Base-by-base conservation (phyloP, 2,888 invertebrate genomes). In the Brachyopa scutellaris region DNA sequence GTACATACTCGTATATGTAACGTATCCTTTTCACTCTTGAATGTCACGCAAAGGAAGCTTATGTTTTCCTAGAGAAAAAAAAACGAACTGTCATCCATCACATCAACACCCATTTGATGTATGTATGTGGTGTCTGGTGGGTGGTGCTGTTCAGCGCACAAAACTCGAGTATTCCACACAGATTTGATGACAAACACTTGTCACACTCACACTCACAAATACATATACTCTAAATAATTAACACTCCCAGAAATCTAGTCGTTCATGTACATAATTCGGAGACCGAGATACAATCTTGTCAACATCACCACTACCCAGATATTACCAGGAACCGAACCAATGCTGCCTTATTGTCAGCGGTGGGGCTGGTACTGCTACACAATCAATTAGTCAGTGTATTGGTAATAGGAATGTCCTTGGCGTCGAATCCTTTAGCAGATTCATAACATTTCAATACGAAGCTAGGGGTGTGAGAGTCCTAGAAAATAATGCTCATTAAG, bases 131-230 rank as follows among this genome's bases (percentile, higher is more conserved):
- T 19, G 19, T n/a, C n/a, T 19, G 17, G 2, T 17, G 26, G 29
- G n/a, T 42, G n/a, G n/a, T n/a, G n/a, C n/a, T n/a, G 66, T 38
- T 13, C 29, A 26, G 42, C 53, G 23, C 38, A 11, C 29, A 51
- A 45, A 53, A 76, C 76, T 70, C 70, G 70, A 70, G 70, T 70
- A 77, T 70, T 77, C 55, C 53, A 19, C 62, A 70, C 55, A 55
- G 73, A 67, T 73, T 73, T 66, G 73, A 67, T 66, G 73, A 33
- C 73, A 61, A 61, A 55, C 73, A 61, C 79, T 66, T 73, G 73
- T 66, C 67, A 26, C 67, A 57, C 64, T 66, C 33, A 59, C 33
- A 55, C 45, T 53, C 29, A 45, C 17, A 26, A 3, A 23, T 3
- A 29, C 13, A n/a, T 23, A 45, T 21, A 64, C 33, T 9, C 36